Conservation (phyloP, 2,797 vertebrate genomes). For the Geotrypetes seraphini region DNA sequence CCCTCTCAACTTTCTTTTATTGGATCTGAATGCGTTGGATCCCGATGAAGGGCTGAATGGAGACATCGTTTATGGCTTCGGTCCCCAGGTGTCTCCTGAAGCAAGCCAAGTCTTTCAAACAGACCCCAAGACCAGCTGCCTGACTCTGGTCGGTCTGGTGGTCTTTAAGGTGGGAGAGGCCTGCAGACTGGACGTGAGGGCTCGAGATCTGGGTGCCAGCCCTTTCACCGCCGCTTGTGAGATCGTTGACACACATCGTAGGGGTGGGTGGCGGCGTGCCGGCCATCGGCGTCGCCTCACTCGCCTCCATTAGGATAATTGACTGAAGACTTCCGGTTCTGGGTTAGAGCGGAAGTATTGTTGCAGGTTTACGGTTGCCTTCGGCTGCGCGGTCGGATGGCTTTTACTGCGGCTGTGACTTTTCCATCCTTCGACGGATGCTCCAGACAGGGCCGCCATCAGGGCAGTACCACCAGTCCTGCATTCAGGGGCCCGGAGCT, state of each 20-base stretch:
- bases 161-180: constrained; percentile 84
- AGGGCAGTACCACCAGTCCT: too few relatives aligned
- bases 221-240: constrained; percentile 74
- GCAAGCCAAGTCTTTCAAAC: constrained; percentile 77
- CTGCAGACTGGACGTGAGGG: constrained; percentile 85
- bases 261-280: constrained; percentile 92
- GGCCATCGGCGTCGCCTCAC: constrained; percentile 75
- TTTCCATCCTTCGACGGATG: too few relatives aligned
- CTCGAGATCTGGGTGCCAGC: constrained; percentile 70
- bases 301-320: constrained; percentile 59
- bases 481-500: too few relatives aligned
- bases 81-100: constrained; percentile 68
- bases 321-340: too few relatives aligned
- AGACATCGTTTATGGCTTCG: constrained; percentile 73
- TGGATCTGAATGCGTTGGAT: constrained; percentile 72
- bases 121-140: constrained; percentile 66
- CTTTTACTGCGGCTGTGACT: too few relatives aligned
- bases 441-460: too few relatives aligned
- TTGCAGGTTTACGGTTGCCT: too few relatives aligned
- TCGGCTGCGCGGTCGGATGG: too few relatives aligned
- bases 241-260: constrained; percentile 71
- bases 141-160: constrained; percentile 69
- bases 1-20: constrained; percentile 61
- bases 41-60: constrained; percentile 82
- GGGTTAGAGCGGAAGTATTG: too few relatives aligned